phyloP scores from a whole-genome alignment of 2,113 vertebrate genomes.

The Bubo blakistoni region DNA sequence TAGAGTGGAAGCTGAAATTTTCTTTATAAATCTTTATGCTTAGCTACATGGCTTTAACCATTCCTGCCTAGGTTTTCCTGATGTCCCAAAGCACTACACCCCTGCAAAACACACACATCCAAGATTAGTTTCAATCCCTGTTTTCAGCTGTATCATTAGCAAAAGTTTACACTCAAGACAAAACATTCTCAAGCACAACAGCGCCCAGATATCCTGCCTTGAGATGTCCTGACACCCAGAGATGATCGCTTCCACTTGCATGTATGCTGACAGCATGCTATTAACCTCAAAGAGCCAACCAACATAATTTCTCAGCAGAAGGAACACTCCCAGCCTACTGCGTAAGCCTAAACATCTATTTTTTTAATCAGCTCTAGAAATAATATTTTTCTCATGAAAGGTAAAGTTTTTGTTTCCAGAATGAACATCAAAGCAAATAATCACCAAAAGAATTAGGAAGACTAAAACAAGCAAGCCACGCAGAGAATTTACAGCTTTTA shows the following conservation, averaged over 20 bases:
- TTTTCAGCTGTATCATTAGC: neutral
- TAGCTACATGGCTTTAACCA: neutral
- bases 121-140: neutral
- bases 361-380: neutral
- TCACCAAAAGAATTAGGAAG: neutral
- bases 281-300: neutral
- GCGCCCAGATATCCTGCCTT: neutral
- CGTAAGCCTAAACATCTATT: neutral
- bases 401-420: neutral
- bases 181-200: neutral
- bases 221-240: neutral
- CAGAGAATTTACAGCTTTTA: neutral
- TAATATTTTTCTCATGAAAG: neutral
- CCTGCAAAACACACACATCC: neutral
- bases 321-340: neutral
- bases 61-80: neutral
- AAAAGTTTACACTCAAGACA: neutral
- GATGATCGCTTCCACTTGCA: neutral
- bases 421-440: neutral
- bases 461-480: neutral
- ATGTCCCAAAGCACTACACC: neutral
- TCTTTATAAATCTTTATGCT: neutral
- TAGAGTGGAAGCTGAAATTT: neutral
- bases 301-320: neutral
- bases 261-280: neutral